phyloP scores from a whole-genome alignment of 2,888 invertebrate genomes.

The Noctua janthe region DNA sequence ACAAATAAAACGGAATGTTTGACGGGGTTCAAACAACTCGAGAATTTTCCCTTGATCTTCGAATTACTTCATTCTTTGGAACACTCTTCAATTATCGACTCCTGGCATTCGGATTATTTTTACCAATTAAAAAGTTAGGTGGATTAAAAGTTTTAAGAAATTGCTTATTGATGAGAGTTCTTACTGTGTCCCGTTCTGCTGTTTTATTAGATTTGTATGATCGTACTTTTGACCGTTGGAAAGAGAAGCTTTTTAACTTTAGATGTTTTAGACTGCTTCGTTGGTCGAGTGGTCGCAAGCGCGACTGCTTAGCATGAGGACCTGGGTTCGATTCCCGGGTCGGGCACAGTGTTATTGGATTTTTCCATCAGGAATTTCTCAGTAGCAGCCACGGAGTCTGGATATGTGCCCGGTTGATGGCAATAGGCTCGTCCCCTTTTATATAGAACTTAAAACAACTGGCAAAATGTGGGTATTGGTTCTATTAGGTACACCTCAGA shows the following conservation, averaged over 20 bases:
- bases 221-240: background rate
- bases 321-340: too few species aligned
- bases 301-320: too few species aligned
- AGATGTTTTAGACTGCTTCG: background rate
- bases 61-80: conserved; percentile 68
- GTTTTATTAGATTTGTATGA: conserved; percentile 11
- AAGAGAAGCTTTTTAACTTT: background rate
- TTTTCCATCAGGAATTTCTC: too few species aligned
- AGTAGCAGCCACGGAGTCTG: too few species aligned
- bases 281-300: too few species aligned
- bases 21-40: conserved; percentile 59
- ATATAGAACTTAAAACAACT: too few species aligned
- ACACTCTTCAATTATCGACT: conserved; percentile 65
- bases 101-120: conserved; percentile 59
- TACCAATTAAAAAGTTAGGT: conserved; percentile 62
- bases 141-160: conserved; percentile 42
- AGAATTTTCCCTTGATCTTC: conserved; percentile 65
- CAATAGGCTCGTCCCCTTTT: too few species aligned
- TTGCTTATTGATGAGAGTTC: conserved; percentile 20
- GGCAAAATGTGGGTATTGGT: too few species aligned
- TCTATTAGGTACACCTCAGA: too few species aligned
- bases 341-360: too few species aligned
- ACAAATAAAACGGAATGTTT: conserved; percentile 72
- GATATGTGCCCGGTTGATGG: too few species aligned
- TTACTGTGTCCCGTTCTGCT: conserved; percentile 7